Evolutionary conservation across 2,797 vertebrate genomes (phyloP), one percentile per base, ranked within the genome.

Genomic region (Sciaenops ocellatus): DNA sequence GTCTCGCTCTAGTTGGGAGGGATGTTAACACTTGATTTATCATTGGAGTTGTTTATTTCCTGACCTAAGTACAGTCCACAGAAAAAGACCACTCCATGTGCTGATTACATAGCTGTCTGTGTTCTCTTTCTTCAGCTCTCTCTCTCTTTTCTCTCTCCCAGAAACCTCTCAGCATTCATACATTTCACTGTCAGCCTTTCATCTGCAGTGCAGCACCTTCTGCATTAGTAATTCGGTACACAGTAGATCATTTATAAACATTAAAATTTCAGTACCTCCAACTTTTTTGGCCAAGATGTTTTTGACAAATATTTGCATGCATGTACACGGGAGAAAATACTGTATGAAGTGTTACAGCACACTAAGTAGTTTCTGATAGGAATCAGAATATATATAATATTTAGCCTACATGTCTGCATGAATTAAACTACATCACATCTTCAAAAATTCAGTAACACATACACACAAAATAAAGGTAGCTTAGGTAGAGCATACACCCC

Each of bases 161-260:
- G 44, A 65, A 82, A 54, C 65, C 78, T 73, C 63, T 82, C 30
- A 63, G 66, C 44, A 22, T 76, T 68, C 60, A 67, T 74, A 42
- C 42, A 6, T 73, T 47, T 73, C 41, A 60, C 59, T 38, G 20
- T 71, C 38, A 65, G 72, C 60, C 41, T 71, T 76, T 76, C 69
- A 68, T 85, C 76, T 72, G 3, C 82, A 24, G 3, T 74, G 76
- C 76, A 72, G 71, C 69, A 70, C 69, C 63, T 57, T 50, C 67
- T 70, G 63, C 76, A 82, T 87, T 69, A 80, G 61, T 79, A 22
- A 88, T 85, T 89, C 63, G 71, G 51, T 44, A 64, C 84, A 79
- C 74, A 82, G 73, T 60, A 17, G 72, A 80, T 80, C 79, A 82
- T 82, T 87, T 85, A 82, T 63, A 76, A 55, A 87, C 78, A 85